Evolutionary conservation across 2,888 invertebrate species (phyloP).

Genomic region (Onchidella celtica): DNA sequence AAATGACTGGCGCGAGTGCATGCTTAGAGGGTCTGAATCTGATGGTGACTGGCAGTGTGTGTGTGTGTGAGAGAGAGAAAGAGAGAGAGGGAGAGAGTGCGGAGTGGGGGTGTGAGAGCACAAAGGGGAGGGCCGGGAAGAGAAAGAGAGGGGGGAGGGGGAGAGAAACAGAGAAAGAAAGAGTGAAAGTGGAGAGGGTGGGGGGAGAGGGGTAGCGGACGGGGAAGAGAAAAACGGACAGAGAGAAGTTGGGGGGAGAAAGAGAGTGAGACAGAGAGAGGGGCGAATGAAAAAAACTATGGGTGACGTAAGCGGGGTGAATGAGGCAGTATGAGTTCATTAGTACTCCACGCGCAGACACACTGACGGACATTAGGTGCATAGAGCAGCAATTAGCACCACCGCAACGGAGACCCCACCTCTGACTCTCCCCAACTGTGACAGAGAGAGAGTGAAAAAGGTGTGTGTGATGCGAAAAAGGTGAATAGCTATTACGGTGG

Average conservation of each 20-base stretch:
- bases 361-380: no score
- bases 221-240: not conserved
- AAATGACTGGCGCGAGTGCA: no score
- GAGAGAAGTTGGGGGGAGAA: not conserved
- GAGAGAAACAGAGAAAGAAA: no score
- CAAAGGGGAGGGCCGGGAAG: not conserved
- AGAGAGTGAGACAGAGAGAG: not conserved
- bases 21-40: constrained; percentile 1
- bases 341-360: no score
- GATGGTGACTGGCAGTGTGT: not conserved
- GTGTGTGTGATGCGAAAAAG: no score
- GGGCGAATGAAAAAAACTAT: not conserved
- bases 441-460: no score
- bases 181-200: not conserved
- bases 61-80: not conserved
- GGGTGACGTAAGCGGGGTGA: not conserved
- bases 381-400: no score
- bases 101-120: not conserved
- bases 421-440: no score
- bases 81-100: not conserved
- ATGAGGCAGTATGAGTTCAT: no score
- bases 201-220: not conserved
- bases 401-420: no score
- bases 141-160: not conserved
- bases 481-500: no score